Base-by-base conservation (phyloP, 1,140 invertebrate species). In the Piezodorus guildinii region DNA sequence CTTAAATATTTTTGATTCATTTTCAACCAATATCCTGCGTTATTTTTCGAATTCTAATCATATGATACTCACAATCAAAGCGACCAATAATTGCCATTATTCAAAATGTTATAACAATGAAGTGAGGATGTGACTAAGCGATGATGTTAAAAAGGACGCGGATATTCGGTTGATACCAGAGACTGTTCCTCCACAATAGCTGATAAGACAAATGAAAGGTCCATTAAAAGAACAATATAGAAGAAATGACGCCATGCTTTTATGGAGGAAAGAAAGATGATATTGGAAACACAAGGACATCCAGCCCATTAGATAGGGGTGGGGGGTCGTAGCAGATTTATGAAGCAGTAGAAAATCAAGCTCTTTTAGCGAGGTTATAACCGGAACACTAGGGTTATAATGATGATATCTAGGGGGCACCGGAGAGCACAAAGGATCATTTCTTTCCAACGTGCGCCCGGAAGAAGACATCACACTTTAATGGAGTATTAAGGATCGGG, bases 341-440 rank as follows among this genome's bases (percentile, higher is more conserved):
- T 21, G 23, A 23, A 16, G 2, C 15, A 56, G 52, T 23, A 14
- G 52, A 23, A 56, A 25, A 49, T 49, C 46, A 49, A 17, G 46
- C 46, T 49, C n/a, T 49, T 49, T 49, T 21, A 56, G 52, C 17
- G 52, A 56, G 23, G 52, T 56, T 25, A 56, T 25, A 16, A 25
- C 19, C 52, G 52, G 52, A 56, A 56, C 52, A 56, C 52, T 56
- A 25, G 52, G 52, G 52, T 21, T 56, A 56, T 56, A 56, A 56
- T 56, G 52, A 56, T 56, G 23, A 23, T 25, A 23, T 19, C 52
- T 15, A 56, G 23, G 21, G 52, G 52, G 34, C 34, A 39, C 34
- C 12, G 34, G 52, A 23, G 52, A 49, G 46, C 6, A 49, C 46
- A 49, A 49, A 49, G 21, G 52, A 39, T 39, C 52, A 10, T 21